phyloP scores from a whole-genome alignment of 2,888 invertebrate genomes.

The Craniophora ligustri region DNA sequence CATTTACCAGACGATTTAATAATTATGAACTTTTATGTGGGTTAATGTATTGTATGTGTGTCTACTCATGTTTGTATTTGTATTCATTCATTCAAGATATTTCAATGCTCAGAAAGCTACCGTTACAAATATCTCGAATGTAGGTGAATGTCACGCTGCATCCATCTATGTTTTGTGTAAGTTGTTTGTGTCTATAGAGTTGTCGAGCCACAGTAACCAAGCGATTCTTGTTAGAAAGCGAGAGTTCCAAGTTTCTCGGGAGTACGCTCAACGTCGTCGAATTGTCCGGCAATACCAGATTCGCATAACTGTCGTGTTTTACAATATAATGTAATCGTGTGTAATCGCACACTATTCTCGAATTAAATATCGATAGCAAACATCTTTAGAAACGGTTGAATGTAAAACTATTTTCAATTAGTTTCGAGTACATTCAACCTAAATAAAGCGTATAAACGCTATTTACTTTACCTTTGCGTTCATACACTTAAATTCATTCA shows the following conservation, averaged over 20 bases:
- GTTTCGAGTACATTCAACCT: constrained; percentile 24
- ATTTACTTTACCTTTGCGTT: constrained; percentile 38
- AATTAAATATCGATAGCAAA: constrained; percentile 15
- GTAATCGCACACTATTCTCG: constrained; percentile 3
- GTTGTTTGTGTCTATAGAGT: constrained; percentile 68
- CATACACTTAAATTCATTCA: constrained; percentile 44
- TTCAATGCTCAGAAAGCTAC: constrained; percentile 54
- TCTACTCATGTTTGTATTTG: constrained; percentile 65
- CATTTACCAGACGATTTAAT: constrained; percentile 84
- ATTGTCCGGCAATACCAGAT: constrained; percentile 65
- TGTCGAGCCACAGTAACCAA: constrained; percentile 72
- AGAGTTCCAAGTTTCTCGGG: constrained; percentile 82
- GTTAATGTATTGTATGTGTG: constrained; percentile 73
- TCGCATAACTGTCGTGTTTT: constrained; percentile 53
- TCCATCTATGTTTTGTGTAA: constrained; percentile 67
- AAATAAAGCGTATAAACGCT: constrained; percentile 24
- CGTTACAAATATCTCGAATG: constrained; percentile 59
- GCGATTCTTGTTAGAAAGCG: constrained; percentile 82
- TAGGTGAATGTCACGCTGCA: constrained; percentile 72
- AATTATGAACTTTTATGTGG: constrained; percentile 80
- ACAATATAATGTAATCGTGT: constrained; percentile 30
- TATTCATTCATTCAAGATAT: constrained; percentile 66
- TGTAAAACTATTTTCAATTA: constrained; percentile 24
- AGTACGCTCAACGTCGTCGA: constrained; percentile 67
- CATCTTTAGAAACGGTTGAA: constrained; percentile 3